Conservation (phyloP, 2,888 invertebrate genomes). For the Dendrolimus houi region DNA sequence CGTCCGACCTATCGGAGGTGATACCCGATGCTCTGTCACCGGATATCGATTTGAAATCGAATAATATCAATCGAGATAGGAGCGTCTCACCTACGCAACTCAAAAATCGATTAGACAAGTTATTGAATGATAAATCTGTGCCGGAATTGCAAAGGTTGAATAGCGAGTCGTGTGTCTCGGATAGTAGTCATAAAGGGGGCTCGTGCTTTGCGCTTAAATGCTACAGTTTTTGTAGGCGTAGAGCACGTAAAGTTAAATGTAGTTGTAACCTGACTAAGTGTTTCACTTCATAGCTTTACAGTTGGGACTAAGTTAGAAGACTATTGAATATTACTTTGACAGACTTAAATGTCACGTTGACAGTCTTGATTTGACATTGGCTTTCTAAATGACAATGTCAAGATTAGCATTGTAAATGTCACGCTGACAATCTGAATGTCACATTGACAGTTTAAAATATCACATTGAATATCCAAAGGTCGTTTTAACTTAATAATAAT, state of each 20-base stretch:
- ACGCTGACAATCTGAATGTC: no score
- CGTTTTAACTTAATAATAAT: no score
- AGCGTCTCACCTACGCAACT: slow-evolving; percentile 80
- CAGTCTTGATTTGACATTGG: no score
- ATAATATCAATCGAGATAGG: slow-evolving; percentile 40
- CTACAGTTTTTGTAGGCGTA: slow-evolving; percentile 57
- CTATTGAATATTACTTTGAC: no score
- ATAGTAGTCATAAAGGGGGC: slow-evolving; percentile 41
- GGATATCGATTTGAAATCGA: slow-evolving; percentile 30
- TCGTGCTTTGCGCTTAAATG: slow-evolving; percentile 62
- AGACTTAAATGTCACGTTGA: no score
- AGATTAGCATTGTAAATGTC: no score
- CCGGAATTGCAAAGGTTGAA: slow-evolving; percentile 48
- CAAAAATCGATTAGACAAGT: slow-evolving; percentile 76
- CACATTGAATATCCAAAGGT: no score
- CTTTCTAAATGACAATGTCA: no score
- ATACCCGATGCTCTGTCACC: slow-evolving; percentile 36
- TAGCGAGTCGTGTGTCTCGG: slow-evolving; percentile 57
- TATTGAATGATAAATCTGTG: slow-evolving; percentile 34
- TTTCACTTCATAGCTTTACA: slow-evolving; percentile 27
- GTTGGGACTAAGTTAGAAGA: no score
- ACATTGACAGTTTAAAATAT: no score
- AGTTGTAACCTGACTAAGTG: slow-evolving; percentile 44
- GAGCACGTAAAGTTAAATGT: slow-evolving; percentile 47
- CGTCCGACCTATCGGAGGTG: slow-evolving; percentile 36